phyloP scores from a whole-genome alignment of 2,888 invertebrate species.

The Tetheella fluctuosa region DNA sequence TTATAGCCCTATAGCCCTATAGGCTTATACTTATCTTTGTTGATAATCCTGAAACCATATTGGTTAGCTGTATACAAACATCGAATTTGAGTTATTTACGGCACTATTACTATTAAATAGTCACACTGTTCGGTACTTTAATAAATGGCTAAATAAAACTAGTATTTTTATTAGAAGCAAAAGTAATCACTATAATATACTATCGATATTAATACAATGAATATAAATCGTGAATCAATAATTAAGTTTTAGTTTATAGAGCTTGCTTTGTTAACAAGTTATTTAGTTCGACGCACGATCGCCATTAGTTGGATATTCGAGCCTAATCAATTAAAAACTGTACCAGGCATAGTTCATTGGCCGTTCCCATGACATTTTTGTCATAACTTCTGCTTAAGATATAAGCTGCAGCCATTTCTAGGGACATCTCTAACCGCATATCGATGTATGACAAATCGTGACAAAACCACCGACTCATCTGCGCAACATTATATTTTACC shows the following conservation, averaged over 20 bases:
- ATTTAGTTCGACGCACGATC: constrained; percentile 58
- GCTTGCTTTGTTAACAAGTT: constrained; percentile 54
- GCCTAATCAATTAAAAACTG: constrained; percentile 56
- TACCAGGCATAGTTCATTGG: constrained; percentile 57
- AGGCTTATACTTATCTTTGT: too few species aligned
- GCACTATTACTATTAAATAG: too few species aligned
- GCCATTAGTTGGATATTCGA: constrained; percentile 54
- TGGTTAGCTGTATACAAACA: neutral
- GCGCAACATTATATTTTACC: constrained; percentile 34
- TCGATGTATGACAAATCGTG: constrained; percentile 82
- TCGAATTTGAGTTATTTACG: neutral
- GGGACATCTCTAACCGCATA: constrained; percentile 68
- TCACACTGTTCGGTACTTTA: too few species aligned
- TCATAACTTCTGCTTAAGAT: constrained; percentile 73
- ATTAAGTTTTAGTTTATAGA: constrained; percentile 47
- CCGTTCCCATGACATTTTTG: constrained; percentile 76
- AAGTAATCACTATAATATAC: neutral
- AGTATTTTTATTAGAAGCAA: neutral
- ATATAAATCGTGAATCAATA: constrained; percentile 52
- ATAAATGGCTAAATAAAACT: neutral
- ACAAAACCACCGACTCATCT: constrained; percentile 81
- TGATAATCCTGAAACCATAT: neutral
- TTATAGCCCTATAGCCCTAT: too few species aligned
- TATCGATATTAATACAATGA: constrained; percentile 12
- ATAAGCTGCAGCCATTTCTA: constrained; percentile 53